Conservation (phyloP, 2,888 invertebrate species). For the Polietes domitor region DNA sequence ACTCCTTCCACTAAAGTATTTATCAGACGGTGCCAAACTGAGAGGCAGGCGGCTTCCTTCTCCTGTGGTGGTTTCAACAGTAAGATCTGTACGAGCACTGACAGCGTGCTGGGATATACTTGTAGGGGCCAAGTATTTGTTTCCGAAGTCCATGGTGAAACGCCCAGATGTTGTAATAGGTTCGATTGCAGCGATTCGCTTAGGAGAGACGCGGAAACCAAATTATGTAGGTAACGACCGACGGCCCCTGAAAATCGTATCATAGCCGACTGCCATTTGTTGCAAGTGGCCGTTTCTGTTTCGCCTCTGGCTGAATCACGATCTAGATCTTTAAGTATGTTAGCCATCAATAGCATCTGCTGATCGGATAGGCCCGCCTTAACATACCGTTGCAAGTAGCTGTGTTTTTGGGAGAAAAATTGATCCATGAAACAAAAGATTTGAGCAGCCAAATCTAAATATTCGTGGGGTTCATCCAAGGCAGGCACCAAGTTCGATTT, state of each 20-base stretch:
- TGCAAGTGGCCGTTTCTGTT: conserved; percentile 80
- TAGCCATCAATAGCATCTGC: conserved; percentile 93
- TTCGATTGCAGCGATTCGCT: conserved; percentile 87
- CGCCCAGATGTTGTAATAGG: conserved; percentile 87
- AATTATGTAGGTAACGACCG: conserved; percentile 83
- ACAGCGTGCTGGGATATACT: conserved; percentile 89
- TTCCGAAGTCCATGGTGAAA: conserved; percentile 87
- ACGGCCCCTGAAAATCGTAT: conserved; percentile 80
- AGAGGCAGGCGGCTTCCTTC: conserved; percentile 93
- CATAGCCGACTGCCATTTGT: conserved; percentile 80
- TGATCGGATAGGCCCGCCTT: conserved; percentile 89
- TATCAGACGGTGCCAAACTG: conserved; percentile 95
- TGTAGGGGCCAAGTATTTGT: conserved; percentile 89
- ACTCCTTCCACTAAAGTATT: conserved; percentile 94
- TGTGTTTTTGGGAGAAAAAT: conserved; percentile 84
- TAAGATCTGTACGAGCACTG: conserved; percentile 92
- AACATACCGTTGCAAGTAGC: conserved; percentile 85
- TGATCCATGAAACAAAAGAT: conserved; percentile 93
- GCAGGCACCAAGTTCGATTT: conserved; percentile 85
- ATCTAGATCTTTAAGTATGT: conserved; percentile 94
- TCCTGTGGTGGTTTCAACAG: conserved; percentile 90
- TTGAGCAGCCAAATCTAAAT: conserved; percentile 92
- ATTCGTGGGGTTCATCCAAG: conserved; percentile 91
- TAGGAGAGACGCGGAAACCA: conserved; percentile 87
- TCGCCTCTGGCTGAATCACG: conserved; percentile 93